Conservation (phyloP, 1,140 invertebrate species). For the Vanessa tameamea region DNA sequence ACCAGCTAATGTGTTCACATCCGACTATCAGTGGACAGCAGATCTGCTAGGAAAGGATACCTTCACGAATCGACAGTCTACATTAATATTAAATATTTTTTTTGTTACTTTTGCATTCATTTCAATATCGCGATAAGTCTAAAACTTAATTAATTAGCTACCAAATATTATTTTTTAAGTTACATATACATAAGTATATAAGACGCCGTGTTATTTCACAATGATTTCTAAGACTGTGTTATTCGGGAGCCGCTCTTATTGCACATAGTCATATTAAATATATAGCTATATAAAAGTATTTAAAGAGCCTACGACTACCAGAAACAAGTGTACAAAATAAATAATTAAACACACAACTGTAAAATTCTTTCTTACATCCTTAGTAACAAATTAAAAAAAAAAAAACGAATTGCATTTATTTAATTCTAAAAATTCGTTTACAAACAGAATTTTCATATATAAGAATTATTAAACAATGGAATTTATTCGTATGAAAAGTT, state of each 20-base stretch:
- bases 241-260: conserved; percentile 44
- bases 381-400: background rate
- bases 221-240: conserved; percentile 52
- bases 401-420: background rate
- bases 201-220: conserved; percentile 68
- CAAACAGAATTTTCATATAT: background rate
- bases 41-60: conserved; percentile 48
- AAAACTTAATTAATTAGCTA: conserved; percentile 77
- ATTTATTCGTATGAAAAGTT: background rate
- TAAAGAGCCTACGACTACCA: background rate
- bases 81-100: conserved; percentile 44
- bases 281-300: conserved; percentile 20
- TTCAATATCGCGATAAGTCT: conserved; percentile 62
- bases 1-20: conserved; percentile 31
- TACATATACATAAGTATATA: conserved; percentile 75
- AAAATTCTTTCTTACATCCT: background rate
- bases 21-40: conserved; percentile 48
- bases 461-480: background rate
- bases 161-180: conserved; percentile 73
- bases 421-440: background rate
- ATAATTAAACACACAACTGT: background rate
- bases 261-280: conserved; percentile 33
- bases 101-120: conserved; percentile 60
- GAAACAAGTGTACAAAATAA: conserved; percentile 1
- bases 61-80: conserved; percentile 56